Percentiles rank a stretch among this genome's conserved stretches.
phyloP scores from a whole-genome alignment of 2,888 invertebrate genomes.

The Papilio protenor region DNA sequence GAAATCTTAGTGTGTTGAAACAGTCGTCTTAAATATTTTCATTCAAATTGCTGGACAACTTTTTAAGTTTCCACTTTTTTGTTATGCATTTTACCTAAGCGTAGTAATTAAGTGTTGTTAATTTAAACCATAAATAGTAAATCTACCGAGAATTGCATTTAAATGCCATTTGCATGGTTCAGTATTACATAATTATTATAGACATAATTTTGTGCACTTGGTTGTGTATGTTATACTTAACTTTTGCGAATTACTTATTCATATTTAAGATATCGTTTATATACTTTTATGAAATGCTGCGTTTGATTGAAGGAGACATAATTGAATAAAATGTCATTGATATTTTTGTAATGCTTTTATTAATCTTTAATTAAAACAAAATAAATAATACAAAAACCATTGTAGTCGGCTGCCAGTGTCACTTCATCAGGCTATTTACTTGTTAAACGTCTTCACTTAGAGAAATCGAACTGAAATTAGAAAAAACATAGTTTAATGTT shows the following conservation, averaged over 20 bases:
- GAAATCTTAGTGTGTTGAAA: too few species aligned
- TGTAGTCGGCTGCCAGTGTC: not conserved
- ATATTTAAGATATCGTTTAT: too few species aligned
- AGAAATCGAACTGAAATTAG: slow-evolving; percentile 43
- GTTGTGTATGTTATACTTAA: not conserved
- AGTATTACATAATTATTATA: not conserved
- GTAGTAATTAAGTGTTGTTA: too few species aligned
- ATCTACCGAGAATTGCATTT: not conserved
- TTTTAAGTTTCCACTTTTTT: too few species aligned
- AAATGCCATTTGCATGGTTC: not conserved
- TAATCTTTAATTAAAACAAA: slow-evolving; percentile 32
- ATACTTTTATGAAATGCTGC: not conserved
- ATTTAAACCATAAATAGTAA: not conserved
- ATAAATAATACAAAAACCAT: slow-evolving; percentile 24
- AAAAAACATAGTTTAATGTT: not conserved
- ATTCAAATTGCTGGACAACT: too few species aligned
- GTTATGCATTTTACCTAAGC: too few species aligned
- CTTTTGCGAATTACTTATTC: too few species aligned
- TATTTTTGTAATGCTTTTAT: slow-evolving; percentile 23
- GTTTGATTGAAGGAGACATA: not conserved
- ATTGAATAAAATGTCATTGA: not conserved
- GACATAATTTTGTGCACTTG: not conserved
- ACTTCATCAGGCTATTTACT: not conserved
- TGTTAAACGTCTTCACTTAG: not conserved
- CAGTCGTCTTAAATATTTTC: too few species aligned